Conservation (phyloP, 2,113 vertebrate species). For the Aptenodytes patagonicus region DNA sequence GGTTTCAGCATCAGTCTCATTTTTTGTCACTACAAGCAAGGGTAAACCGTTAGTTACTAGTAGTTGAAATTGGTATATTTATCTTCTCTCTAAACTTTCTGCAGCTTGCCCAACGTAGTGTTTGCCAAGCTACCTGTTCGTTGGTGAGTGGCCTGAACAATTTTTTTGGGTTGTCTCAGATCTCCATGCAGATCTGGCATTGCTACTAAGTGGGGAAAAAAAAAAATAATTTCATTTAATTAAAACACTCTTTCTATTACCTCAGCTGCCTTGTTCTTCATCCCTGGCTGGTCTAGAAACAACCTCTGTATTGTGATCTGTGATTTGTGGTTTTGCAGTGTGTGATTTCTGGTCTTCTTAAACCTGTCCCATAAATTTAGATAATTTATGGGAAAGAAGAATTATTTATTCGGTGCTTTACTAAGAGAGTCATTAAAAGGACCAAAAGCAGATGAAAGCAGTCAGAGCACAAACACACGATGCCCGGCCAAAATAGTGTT, state of each 20-base stretch:
- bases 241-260: conserved; percentile 30
- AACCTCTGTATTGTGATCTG: conserved; percentile 7
- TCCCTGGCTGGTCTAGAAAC: conserved; percentile 21
- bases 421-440: neutral
- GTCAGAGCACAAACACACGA: neutral
- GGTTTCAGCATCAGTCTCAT: neutral
- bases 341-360: conserved; percentile 51
- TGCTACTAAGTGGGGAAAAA: neutral
- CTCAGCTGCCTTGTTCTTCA: conserved; percentile 22
- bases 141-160: neutral
- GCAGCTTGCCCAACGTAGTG: neutral
- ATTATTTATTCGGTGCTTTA: conserved; percentile 40
- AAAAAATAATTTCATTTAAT: conserved; percentile 31
- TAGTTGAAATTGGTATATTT: neutral
- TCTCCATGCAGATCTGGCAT: neutral
- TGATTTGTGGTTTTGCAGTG: conserved; percentile 52
- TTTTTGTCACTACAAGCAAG: neutral
- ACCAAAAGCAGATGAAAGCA: conserved; percentile 23
- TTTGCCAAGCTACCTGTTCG: neutral
- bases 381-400: conserved; percentile 39
- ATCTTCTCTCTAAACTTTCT: neutral
- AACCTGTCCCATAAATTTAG: conserved; percentile 38
- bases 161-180: neutral
- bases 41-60: neutral
- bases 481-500: neutral